These are phyloP conservation scores for Sepiola atlantica DNA, from an alignment of 2,888 invertebrate species.

Conservation along the genomic window DNA sequence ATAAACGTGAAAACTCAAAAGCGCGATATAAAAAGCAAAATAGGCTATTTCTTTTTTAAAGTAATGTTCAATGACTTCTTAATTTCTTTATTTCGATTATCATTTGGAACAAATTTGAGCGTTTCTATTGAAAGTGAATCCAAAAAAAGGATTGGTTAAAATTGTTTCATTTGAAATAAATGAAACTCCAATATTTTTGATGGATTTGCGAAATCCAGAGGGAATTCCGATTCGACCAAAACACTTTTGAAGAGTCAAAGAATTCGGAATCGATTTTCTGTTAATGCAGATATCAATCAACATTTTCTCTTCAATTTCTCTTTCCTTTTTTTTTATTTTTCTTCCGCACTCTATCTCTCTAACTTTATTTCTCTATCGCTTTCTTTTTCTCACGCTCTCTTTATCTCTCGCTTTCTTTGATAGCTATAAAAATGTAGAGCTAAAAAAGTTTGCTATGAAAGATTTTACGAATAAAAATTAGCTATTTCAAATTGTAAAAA, in stretches of 20 bases:
- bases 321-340: not conserved
- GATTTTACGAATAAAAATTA: too few relatives aligned
- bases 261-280: not conserved
- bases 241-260: not conserved
- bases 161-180: not conserved
- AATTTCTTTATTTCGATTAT: not conserved
- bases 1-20: not conserved
- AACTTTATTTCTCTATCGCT: too few relatives aligned
- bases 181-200: not conserved
- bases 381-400: too few relatives aligned
- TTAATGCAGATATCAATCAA: not conserved
- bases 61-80: not conserved
- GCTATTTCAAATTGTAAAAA: too few relatives aligned
- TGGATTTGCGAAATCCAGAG: not conserved
- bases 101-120: not conserved
- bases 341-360: too few relatives aligned
- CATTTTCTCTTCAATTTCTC: not conserved
- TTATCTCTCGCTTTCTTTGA: too few relatives aligned
- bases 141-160: not conserved
- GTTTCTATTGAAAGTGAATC: not conserved
- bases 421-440: too few relatives aligned
- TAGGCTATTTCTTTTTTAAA: not conserved
- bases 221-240: not conserved
- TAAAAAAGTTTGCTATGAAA: too few relatives aligned
- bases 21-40: not conserved